Conservation (phyloP, 2,113 vertebrate genomes). For the Microcebus jonahi region DNA sequence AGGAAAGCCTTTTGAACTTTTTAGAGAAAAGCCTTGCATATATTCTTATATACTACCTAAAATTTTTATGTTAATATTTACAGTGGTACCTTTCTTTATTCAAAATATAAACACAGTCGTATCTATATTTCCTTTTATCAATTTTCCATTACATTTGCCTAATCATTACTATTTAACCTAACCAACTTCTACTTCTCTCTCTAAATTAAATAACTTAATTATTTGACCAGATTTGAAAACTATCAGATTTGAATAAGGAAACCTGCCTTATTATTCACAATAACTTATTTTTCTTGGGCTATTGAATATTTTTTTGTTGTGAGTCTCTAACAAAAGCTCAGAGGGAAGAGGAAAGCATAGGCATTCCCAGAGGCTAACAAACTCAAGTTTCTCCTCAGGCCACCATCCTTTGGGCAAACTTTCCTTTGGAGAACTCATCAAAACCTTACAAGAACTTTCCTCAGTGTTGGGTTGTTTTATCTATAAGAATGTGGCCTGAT, state of each 20-base stretch:
- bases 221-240: background rate
- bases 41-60: background rate
- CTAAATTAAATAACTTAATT: slow-evolving; percentile 34
- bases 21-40: background rate
- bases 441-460: background rate
- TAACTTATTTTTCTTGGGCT: background rate
- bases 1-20: background rate
- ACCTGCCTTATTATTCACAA: background rate
- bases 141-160: background rate
- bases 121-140: background rate
- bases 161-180: background rate
- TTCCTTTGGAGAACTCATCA: background rate
- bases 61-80: background rate
- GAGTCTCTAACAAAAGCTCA: background rate
- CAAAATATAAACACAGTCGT: slow-evolving; percentile 24
- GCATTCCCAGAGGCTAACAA: background rate
- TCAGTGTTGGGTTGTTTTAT: background rate
- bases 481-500: background rate
- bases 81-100: background rate
- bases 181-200: slow-evolving; percentile 23
- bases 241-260: background rate
- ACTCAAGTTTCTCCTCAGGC: background rate
- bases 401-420: background rate
- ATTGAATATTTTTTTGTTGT: background rate
- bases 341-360: background rate